Base-by-base conservation (phyloP, 2,888 invertebrate genomes). In the Noctua pronuba region DNA sequence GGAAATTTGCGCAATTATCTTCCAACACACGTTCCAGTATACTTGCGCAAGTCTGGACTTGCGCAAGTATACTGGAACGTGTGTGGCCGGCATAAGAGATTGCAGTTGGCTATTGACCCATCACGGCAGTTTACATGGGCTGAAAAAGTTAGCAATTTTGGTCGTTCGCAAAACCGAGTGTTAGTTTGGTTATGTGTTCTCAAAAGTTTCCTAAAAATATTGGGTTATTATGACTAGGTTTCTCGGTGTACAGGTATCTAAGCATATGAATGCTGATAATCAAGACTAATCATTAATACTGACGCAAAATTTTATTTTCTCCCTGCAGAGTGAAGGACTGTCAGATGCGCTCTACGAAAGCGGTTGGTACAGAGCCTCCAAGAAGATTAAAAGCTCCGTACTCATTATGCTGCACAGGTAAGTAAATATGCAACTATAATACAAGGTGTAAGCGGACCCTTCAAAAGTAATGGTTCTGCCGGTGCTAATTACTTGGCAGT, bases 351-450 rank as follows among this genome's bases (percentile, higher is more conserved):
- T 95, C 0, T 95, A 95, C 85, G 91, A 90, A 79, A 92, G 95
- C 64, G 95, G 95, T 2, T 96, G 96, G 96, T 96, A 95, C 79
- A 90, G 79, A 62, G 89, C 92, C 0, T 90, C 94, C 0, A 88
- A 90, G 55, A 92, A 88, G 77, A 91, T 95, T n/a, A 93, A 89
- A 74, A 95, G 89, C 74, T 91, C 92, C 5, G 84, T 96, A n/a
- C 85, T 95, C 0, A 93, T 96, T 35, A 95, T 95, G 92, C 88
- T 95, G 10, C 92, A 93, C 76, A 94, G 95, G 96, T 95, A 41
- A 41, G 18, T 41, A 8, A 21, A 21, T 31, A n/a, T 5, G 4
- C 0, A 55, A n/a, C 5, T 55, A n/a, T n/a, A n/a, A 55, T 11
- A 5, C 11, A 28, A 1, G 16, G 2, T 31, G 16, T 58, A 28